Conservation (phyloP, 1,140 invertebrate genomes). For the Metopolophium dirhodum region DNA sequence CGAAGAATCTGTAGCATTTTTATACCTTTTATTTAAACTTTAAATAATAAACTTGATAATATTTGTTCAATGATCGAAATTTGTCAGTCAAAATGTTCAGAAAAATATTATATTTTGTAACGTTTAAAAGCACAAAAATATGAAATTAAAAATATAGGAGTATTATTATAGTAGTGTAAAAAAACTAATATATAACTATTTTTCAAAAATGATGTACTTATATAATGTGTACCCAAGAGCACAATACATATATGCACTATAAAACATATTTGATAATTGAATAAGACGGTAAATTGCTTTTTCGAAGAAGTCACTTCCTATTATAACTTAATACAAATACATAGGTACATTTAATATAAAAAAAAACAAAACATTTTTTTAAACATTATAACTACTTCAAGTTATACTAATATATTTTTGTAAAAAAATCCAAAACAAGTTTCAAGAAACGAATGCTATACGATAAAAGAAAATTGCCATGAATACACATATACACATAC, state of each 20-base stretch:
- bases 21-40: neutral
- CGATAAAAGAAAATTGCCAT: no score
- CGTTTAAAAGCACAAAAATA: neutral
- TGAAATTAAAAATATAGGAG: neutral
- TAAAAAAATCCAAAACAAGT: neutral
- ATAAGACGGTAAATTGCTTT: neutral
- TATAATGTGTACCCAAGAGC: neutral
- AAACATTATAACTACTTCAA: neutral
- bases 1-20: neutral
- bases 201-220: neutral
- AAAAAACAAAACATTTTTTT: neutral
- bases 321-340: neutral
- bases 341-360: neutral
- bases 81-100: neutral
- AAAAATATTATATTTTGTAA: neutral
- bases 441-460: neutral
- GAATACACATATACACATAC: no score
- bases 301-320: neutral
- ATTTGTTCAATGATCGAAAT: neutral
- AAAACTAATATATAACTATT: neutral
- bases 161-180: no score
- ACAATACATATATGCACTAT: neutral
- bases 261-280: neutral
- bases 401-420: neutral
- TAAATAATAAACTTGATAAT: neutral